These are phyloP conservation scores for Zosterops japonicus DNA, from an alignment of 2,113 vertebrate genomes.

Conservation along the genomic window DNA sequence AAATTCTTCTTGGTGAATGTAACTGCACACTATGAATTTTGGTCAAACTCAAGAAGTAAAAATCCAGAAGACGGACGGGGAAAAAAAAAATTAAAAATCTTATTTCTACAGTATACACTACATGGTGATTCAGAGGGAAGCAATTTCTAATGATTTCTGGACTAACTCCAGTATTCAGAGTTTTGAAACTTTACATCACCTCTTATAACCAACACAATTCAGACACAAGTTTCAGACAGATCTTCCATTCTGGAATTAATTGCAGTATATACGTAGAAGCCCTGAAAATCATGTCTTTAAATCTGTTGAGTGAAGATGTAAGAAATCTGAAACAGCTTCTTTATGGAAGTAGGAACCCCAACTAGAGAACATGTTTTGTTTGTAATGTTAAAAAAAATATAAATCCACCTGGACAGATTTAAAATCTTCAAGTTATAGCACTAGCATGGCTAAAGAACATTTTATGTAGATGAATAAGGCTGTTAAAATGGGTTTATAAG, in stretches of 20 bases:
- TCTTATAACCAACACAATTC: background rate
- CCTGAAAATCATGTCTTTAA: background rate
- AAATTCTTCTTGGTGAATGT: background rate
- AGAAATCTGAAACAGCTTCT: background rate
- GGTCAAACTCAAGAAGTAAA: background rate
- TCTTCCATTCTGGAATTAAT: background rate
- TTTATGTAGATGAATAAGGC: background rate
- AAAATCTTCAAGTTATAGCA: background rate
- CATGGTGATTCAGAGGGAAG: background rate
- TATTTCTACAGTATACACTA: background rate
- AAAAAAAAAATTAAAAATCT: background rate
- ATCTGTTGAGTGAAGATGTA: accelerated
- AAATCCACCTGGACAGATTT: background rate
- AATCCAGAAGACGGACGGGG: background rate
- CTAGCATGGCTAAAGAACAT: background rate
- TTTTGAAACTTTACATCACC: background rate
- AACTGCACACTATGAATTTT: background rate
- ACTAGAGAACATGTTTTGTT: background rate
- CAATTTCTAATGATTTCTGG: background rate
- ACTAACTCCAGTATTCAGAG: background rate
- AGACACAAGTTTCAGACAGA: background rate
- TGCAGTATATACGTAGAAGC: background rate
- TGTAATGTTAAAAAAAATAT: background rate
- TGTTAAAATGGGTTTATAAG: background rate
- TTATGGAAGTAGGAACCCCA: background rate